A percentile compares a stretch with the other conserved stretches of the same genome.
Evolutionary conservation across 2,113 vertebrate genomes (phyloP).

Genomic region (Circaetus cinerascens): DNA sequence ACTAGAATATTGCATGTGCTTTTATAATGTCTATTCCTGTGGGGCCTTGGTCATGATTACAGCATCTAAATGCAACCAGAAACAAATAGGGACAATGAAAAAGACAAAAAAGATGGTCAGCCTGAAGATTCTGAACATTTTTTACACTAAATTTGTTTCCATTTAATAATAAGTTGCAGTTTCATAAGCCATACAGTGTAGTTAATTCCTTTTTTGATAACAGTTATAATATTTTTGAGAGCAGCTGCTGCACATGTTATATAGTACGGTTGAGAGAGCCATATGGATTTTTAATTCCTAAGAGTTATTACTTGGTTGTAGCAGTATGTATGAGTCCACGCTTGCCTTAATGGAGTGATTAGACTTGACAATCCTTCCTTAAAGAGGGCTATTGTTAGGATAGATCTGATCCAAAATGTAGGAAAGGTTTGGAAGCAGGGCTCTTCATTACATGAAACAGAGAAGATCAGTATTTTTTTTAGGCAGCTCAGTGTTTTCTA

Average conservation of each 20-base stretch:
- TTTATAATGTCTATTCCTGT: background rate
- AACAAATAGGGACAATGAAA: background rate
- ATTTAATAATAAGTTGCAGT: background rate
- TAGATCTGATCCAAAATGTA: background rate
- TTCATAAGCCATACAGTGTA: background rate
- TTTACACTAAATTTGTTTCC: background rate
- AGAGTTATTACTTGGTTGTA: background rate
- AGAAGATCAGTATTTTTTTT: background rate
- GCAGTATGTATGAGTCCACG: background rate
- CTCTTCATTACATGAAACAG: background rate
- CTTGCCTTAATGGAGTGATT: background rate
- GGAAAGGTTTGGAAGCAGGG: background rate
- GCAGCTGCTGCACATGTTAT: background rate
- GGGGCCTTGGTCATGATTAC: background rate
- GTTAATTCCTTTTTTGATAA: background rate
- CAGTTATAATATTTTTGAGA: background rate
- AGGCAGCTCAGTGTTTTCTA: background rate
- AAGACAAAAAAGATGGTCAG: background rate
- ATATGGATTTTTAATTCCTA: conserved; percentile 37
- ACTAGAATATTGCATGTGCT: background rate
- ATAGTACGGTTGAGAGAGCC: background rate
- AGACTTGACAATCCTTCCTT: background rate
- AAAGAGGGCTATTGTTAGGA: background rate
- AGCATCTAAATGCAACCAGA: background rate
- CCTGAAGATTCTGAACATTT: background rate